Evolutionary conservation across 2,888 invertebrate genomes (phyloP), one percentile per base, ranked within the genome.

Genomic region (Drosophila basisetae): DNA sequence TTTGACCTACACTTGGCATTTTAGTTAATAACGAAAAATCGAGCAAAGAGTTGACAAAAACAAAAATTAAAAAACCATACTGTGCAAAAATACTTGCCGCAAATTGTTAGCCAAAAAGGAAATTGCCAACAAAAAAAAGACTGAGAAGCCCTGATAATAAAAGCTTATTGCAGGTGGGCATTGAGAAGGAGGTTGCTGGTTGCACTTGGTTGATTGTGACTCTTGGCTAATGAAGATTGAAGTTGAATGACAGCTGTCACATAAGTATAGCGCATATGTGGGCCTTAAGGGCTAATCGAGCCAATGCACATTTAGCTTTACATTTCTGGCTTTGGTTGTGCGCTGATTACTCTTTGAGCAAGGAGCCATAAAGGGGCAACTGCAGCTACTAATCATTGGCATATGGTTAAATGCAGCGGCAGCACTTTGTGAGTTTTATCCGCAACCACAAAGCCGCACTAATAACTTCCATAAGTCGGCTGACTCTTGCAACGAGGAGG

Each of bases 121-220:
- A 74, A 66, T 54, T 43, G 62, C 28, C 33, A 58, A 49, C 41
- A 25, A 41, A 25, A 54, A 53, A n/a, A 4, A 18, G 1, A 10
- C 9, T 0, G 0, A 10, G 16, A 47, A 47, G 5, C 5, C 0
- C 22, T 43, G 5, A 0, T 11, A 11, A 25, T 25, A 47, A 16
- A 9, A 47, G 47, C 37, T 2, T 18, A 41, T 4, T 47, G 50
- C 13, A 54, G 13, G 16, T 16, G 28, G 67, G 13, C 11, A 41
- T 11, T 10, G 59, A 25, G 25, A 4, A 33, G 1, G 33, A 11
- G 50, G 43, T 28, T 22, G 53, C 72, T 62, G 62, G 60, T 56
- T 87, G 80, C 87, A 87, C 83, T 88, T 85, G 43, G 76, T 61
- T 87, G 86, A 87, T 89, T 87, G 84, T 85, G 65, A 68, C 75